Evolutionary conservation across 1,140 invertebrate species (phyloP), one percentile per base, ranked within the genome.

Genomic region (Chrysomallon squamiferum): DNA sequence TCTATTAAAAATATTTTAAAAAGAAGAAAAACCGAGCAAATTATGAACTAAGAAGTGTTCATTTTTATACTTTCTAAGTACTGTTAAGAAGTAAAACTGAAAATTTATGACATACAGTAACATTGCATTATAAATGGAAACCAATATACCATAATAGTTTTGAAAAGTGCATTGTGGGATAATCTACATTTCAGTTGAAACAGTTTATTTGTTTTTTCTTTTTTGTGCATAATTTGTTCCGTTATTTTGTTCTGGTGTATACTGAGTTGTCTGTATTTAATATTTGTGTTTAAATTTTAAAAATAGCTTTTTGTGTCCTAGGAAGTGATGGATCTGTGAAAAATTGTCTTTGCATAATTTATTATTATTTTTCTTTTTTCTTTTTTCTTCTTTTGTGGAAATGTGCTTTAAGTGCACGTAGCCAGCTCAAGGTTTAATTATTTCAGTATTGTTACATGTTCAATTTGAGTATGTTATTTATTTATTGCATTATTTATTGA

Each of bases 371-470:
- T 59, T 25, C 15, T 30, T 56, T 56, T 52, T 60, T 59, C 41
- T 25, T 25, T 30, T 56, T 56, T 29, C 27, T 25, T 56, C 30
- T 56, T 27, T 56, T 64, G 27, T 25, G 29, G 50, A 54, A 54
- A 54, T 52, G 58, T 66, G 49, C 41, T 59, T 61, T 43, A 43
- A 61, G 57, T 60, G 64, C 64, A 66, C 64, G 64, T 66, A 66
- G 64, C 58, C 11, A 59, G 64, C 64, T 66, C 64, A 61, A 59
- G n/a, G 59, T 59, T 60, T 35, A 60, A 60, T 60, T 41, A 43
- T 60, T 66, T 66, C 64, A 66, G 64, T 66, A 66, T 66, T 66
- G 64, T 66, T 60, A 61, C 64, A 66, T 66, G 49, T 60, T 66
- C 57, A 52, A 56, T 54, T 30, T 27, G 50, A 27, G 22, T 7